A percentile compares a stretch with the other conserved stretches of the same genome.
Evolutionary conservation across 2,888 invertebrate genomes (phyloP).

Genomic region (Orthosia cruda): DNA sequence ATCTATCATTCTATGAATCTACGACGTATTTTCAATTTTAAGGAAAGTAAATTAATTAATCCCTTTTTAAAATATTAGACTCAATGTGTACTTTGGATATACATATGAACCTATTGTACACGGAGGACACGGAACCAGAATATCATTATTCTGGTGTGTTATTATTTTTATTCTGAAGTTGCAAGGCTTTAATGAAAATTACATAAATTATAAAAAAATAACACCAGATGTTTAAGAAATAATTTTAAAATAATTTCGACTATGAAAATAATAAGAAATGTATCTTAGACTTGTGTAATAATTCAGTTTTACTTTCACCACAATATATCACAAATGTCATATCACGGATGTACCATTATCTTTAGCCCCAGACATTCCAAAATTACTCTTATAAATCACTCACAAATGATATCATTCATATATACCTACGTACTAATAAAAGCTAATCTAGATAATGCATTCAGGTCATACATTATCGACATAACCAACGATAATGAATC

Average conservation of each 20-base stretch:
- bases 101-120: no score
- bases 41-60: constrained; percentile 19
- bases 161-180: no score
- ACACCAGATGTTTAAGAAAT: no score
- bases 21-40: not conserved
- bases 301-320: constrained; percentile 21
- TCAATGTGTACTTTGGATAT: no score
- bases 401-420: constrained; percentile 45
- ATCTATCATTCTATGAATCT: constrained; percentile 1
- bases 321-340: constrained; percentile 17
- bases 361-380: constrained; percentile 35
- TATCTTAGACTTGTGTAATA: not conserved
- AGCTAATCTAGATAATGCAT: constrained; percentile 64
- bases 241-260: no score
- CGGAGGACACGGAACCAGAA: no score
- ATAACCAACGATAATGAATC: constrained; percentile 61
- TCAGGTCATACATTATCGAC: constrained; percentile 58
- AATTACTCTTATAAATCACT: constrained; percentile 55
- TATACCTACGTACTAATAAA: constrained; percentile 49
- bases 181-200: no score
- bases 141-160: no score
- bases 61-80: no score
- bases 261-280: not conserved
- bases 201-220: no score
- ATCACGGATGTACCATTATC: constrained; percentile 31